A percentile compares a stretch with the other conserved stretches of the same genome.
phyloP scores from a whole-genome alignment of 1,140 invertebrate genomes.

The Parapsyche elsis region DNA sequence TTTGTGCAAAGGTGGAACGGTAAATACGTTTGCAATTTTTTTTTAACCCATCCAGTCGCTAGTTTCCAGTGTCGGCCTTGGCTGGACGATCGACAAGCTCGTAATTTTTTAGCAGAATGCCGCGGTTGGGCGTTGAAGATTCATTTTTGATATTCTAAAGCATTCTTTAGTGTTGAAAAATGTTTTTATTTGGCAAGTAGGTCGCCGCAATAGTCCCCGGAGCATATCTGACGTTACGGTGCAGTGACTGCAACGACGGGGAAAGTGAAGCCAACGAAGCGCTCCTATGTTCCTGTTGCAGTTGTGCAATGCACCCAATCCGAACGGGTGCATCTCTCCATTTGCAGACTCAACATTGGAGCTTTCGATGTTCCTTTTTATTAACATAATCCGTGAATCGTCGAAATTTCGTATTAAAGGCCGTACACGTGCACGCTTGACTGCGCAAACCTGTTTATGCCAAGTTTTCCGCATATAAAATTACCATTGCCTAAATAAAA shows the following conservation, averaged over 20 bases:
- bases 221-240: slow-evolving; percentile 43
- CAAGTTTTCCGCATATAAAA: no score
- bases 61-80: slow-evolving; percentile 24
- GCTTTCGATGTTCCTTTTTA: no score
- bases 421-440: no score
- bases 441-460: no score
- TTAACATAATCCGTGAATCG: no score
- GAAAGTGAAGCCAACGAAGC: slow-evolving; percentile 38
- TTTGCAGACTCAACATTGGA: no score
- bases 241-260: slow-evolving; percentile 18
- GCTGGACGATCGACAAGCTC: not conserved
- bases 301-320: not conserved
- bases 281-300: slow-evolving; percentile 8
- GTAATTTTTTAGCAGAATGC: not conserved
- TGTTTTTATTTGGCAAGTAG: slow-evolving; percentile 9
- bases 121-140: not conserved
- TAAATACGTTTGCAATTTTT: slow-evolving; percentile 31
- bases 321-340: not conserved
- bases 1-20: slow-evolving; percentile 18
- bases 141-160: not conserved
- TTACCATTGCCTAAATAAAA: no score
- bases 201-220: slow-evolving; percentile 25
- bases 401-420: no score
- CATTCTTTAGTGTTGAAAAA: not conserved
- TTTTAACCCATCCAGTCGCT: not conserved